phyloP scores from a whole-genome alignment of 2,113 vertebrate species.

The Ammodytes dubius region DNA sequence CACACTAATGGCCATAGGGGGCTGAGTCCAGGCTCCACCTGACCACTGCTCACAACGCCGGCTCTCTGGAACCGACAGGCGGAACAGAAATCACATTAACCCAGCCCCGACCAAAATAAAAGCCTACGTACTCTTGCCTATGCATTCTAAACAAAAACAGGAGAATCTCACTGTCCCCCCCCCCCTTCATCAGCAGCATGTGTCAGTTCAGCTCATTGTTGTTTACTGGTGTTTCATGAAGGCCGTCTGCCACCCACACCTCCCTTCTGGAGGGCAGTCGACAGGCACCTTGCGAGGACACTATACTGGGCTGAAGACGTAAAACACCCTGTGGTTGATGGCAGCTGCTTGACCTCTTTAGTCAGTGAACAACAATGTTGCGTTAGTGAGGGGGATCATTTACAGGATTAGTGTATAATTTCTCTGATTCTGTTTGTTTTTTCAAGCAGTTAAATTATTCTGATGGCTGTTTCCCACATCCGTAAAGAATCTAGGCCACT shows the following conservation, averaged over 20 bases:
- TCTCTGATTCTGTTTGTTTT: slow-evolving; percentile 43
- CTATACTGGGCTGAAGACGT: slow-evolving; percentile 48
- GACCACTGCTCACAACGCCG: slow-evolving; percentile 83
- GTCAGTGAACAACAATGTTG: slow-evolving; percentile 35
- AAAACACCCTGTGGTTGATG: slow-evolving; percentile 51
- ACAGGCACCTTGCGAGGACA: slow-evolving; percentile 60
- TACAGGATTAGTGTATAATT: slow-evolving; percentile 45
- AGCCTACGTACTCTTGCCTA: slow-evolving; percentile 64
- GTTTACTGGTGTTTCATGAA: slow-evolving; percentile 77
- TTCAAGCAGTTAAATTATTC: slow-evolving; percentile 50
- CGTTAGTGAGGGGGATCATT: slow-evolving; percentile 13
- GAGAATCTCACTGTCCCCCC: slow-evolving; percentile 65
- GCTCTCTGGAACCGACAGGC: slow-evolving; percentile 85
- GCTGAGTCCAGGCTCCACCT: slow-evolving; percentile 84
- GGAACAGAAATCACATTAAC: slow-evolving; percentile 87
- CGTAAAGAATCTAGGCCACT: slow-evolving; percentile 78
- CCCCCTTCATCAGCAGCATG: slow-evolving; percentile 76
- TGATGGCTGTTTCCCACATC: slow-evolving; percentile 51
- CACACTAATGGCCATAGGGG: slow-evolving; percentile 86
- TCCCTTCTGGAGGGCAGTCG: slow-evolving; percentile 63
- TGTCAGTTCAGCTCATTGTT: slow-evolving; percentile 81
- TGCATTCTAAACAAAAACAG: slow-evolving; percentile 77
- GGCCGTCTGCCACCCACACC: slow-evolving; percentile 80
- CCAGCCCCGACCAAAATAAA: slow-evolving; percentile 78
- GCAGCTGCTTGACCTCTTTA: slow-evolving; percentile 51